Conservation (phyloP, 1,140 invertebrate genomes). For the Pseudomyrmex dendroicus region DNA sequence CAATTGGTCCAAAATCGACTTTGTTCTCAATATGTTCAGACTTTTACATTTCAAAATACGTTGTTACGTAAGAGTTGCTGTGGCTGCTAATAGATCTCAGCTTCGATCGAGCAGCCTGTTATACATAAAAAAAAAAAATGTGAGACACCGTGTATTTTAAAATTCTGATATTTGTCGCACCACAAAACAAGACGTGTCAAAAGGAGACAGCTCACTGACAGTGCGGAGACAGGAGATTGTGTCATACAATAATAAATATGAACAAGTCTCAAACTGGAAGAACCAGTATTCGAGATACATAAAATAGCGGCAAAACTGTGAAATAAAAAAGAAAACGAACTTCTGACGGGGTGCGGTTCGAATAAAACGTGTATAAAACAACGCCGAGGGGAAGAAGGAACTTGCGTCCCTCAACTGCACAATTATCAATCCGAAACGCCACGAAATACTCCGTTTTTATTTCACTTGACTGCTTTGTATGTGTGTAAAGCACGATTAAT, state of each 20-base stretch:
- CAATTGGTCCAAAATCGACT: background rate
- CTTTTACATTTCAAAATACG: too few relatives aligned
- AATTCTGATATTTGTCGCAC: constrained; percentile 36
- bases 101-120: background rate
- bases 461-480: background rate
- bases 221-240: constrained; percentile 57
- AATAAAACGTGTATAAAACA: constrained; percentile 14
- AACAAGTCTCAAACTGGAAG: constrained; percentile 68
- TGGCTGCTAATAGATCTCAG: background rate
- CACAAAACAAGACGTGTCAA: background rate
- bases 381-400: background rate
- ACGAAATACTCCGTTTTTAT: background rate
- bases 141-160: constrained; percentile 41
- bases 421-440: constrained; percentile 6
- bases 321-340: constrained; percentile 11
- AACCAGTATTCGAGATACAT: constrained; percentile 55
- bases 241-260: constrained; percentile 65
- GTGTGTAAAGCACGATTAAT: background rate
- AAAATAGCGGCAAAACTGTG: constrained; percentile 44
- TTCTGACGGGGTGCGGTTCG: background rate
- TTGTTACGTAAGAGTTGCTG: too few relatives aligned
- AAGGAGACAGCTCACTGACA: constrained; percentile 57
- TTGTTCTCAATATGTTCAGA: too few relatives aligned
- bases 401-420: background rate
- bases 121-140: background rate